These are phyloP conservation scores for Drosophila melanosoma DNA, from an alignment of 2,888 invertebrate genomes.

Conservation along the genomic window DNA sequence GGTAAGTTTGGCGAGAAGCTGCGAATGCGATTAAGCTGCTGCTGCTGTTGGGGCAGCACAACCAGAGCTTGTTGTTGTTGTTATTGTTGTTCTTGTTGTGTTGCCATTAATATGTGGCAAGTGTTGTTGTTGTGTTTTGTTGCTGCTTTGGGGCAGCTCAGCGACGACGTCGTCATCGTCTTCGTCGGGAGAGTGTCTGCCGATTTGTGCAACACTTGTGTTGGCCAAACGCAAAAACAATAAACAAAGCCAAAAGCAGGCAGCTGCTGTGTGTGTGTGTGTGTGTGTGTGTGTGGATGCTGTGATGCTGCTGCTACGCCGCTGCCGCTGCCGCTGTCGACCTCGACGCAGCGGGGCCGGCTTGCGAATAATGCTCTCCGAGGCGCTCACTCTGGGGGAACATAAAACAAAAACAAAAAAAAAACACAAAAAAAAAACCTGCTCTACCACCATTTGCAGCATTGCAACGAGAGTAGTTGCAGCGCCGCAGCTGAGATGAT, in stretches of 20 bases:
- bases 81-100: conserved; percentile 26
- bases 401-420: conserved; percentile 4
- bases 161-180: conserved; percentile 12
- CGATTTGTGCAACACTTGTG: conserved; percentile 81
- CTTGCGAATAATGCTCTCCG: conserved; percentile 64
- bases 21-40: conserved; percentile 65
- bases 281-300: conserved; percentile 38
- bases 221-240: conserved; percentile 72
- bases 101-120: not conserved
- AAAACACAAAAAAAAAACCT: conserved; percentile 55
- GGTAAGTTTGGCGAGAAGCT: conserved; percentile 45
- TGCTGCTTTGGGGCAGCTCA: conserved; percentile 3
- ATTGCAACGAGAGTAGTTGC: conserved; percentile 39
- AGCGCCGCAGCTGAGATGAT: conserved; percentile 35
- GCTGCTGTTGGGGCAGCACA: conserved; percentile 30
- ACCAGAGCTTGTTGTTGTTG: conserved; percentile 36
- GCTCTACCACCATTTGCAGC: conserved; percentile 76
- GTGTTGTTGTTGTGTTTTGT: conserved; percentile 46
- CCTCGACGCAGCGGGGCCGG: conserved; percentile 56
- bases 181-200: conserved; percentile 59
- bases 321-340: conserved; percentile 42
- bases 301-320: conserved; percentile 29
- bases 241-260: conserved; percentile 63
- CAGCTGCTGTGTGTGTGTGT: conserved; percentile 23
- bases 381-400: conserved; percentile 62